phyloP scores from a whole-genome alignment of 2,113 vertebrate genomes.

The Rhadina sibilatrix region DNA sequence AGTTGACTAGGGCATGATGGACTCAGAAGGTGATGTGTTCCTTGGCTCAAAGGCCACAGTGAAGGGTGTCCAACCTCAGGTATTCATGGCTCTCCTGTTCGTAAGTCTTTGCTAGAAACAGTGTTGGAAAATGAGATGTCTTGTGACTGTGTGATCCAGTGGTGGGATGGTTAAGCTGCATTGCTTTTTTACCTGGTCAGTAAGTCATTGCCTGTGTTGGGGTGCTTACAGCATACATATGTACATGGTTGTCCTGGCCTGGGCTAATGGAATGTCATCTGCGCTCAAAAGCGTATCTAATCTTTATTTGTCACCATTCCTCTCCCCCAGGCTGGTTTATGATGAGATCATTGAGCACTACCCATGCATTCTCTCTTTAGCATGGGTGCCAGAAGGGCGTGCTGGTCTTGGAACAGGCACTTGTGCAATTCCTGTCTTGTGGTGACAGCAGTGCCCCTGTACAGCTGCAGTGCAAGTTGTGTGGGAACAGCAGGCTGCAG shows the following conservation, averaged over 20 bases:
- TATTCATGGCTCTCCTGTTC: background rate
- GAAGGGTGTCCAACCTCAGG: background rate
- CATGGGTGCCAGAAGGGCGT: background rate
- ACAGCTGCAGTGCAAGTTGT: background rate
- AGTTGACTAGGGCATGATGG: background rate
- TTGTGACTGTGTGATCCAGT: background rate
- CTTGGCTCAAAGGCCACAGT: background rate
- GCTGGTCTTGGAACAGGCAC: background rate
- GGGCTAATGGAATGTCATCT: background rate
- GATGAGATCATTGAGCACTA: background rate
- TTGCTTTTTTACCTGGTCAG: background rate
- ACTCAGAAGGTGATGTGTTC: background rate
- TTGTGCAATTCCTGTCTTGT: background rate
- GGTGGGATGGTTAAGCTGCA: background rate
- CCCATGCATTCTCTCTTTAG: background rate
- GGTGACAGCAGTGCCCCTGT: background rate
- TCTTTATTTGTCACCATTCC: background rate
- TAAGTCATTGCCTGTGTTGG: background rate
- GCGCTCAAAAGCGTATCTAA: background rate
- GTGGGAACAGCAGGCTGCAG: background rate
- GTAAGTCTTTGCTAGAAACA: constrained; percentile 42
- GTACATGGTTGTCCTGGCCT: background rate
- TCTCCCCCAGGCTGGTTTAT: background rate
- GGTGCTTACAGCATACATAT: background rate
- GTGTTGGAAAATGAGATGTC: background rate